Percentiles rank a stretch among this genome's conserved stretches.
phyloP scores from a whole-genome alignment of 92 coral and sea anemone species.

The Anthopleura xanthogrammica region DNA sequence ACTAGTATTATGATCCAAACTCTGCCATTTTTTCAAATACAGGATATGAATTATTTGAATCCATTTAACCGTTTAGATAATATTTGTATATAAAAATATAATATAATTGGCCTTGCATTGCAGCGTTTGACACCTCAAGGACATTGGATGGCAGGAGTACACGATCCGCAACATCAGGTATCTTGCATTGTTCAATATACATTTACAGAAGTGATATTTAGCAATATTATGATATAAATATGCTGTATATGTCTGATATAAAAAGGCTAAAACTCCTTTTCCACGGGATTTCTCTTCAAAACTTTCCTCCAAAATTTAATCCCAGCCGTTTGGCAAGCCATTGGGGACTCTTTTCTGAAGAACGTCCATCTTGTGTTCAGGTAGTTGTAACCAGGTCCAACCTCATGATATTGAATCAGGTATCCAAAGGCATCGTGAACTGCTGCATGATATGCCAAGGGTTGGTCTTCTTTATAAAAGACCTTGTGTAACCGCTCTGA shows the following conservation, averaged over 20 bases:
- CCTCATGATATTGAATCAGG: constrained; percentile 45
- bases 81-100: no score
- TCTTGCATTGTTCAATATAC: no score
- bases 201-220: neutral
- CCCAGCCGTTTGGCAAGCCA: constrained; percentile 58
- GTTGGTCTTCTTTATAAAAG: constrained; percentile 51
- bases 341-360: constrained; percentile 43
- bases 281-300: constrained; percentile 22
- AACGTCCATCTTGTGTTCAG: constrained; percentile 48
- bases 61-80: no score
- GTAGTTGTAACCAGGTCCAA: constrained; percentile 65
- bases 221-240: neutral
- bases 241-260: neutral
- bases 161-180: neutral
- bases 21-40: no score
- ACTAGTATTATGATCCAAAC: no score
- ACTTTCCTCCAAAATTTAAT: constrained; percentile 43
- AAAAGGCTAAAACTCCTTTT: constrained; percentile 27
- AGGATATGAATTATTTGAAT: no score
- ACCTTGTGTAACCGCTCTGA: constrained; percentile 47
- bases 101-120: no score
- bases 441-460: constrained; percentile 63
- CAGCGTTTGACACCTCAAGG: no score
- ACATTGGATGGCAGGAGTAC: neutral
- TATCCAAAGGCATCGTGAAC: constrained; percentile 66